phyloP scores from a whole-genome alignment of 1,140 invertebrate species.

The Halesus radiatus region DNA sequence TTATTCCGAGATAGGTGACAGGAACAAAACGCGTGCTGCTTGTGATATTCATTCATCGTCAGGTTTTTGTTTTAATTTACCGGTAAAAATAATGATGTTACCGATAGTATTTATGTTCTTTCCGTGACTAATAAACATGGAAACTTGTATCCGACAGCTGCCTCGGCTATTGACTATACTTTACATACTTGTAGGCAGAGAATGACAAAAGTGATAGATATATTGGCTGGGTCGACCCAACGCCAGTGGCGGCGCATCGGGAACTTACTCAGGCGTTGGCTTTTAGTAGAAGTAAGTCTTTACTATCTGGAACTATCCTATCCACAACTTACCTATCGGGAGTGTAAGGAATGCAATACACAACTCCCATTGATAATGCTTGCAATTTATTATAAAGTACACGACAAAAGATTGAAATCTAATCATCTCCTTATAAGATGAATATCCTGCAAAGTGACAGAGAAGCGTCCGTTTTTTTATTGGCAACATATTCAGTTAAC shows the following conservation, averaged over 20 bases:
- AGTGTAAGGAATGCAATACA: no score
- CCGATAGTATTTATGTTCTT: constrained; percentile 52
- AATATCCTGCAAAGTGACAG: no score
- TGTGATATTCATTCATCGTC: background rate
- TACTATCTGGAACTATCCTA: no score
- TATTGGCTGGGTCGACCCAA: constrained; percentile 38
- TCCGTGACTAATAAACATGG: constrained; percentile 56
- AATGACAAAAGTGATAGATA: constrained; percentile 57
- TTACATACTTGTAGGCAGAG: constrained; percentile 49
- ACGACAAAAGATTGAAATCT: no score
- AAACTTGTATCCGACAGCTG: constrained; percentile 55
- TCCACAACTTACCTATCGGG: no score
- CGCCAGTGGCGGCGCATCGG: background rate
- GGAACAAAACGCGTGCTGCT: background rate
- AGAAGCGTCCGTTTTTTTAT: no score
- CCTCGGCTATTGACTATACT: constrained; percentile 48
- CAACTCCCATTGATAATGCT: no score
- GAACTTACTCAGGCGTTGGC: background rate
- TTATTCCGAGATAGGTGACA: background rate
- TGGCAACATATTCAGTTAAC: no score
- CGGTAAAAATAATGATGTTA: constrained; percentile 53
- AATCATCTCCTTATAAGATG: no score
- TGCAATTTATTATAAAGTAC: no score
- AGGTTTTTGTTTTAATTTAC: constrained; percentile 46
- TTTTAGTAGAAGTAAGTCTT: no score